Evolutionary conservation across 2,888 invertebrate species (phyloP).

Genomic region (Drosophila histrio): DNA sequence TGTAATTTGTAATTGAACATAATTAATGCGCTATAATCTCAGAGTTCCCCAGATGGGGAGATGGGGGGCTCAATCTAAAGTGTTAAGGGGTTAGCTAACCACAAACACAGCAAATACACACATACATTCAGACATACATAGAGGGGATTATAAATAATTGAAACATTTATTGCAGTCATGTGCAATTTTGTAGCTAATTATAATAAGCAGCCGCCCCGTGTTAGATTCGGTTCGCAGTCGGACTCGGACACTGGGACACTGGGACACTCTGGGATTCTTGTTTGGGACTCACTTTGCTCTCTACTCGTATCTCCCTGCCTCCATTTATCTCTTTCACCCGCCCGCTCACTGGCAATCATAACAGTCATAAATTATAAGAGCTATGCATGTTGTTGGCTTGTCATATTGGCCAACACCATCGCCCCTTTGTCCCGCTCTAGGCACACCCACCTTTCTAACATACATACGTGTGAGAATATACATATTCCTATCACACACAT

Average conservation of each 20-base stretch:
- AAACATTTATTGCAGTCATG: constrained; percentile 77
- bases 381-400: constrained; percentile 31
- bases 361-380: constrained; percentile 69
- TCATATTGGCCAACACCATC: constrained; percentile 9
- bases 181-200: constrained; percentile 76
- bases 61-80: constrained; percentile 3
- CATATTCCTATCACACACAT: constrained; percentile 22
- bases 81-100: constrained; percentile 40
- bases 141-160: constrained; percentile 69
- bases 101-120: constrained; percentile 12
- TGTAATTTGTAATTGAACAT: constrained; percentile 68
- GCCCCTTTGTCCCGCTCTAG: background rate
- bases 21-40: constrained; percentile 70
- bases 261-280: constrained; percentile 1
- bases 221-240: constrained; percentile 4
- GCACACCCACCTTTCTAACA: background rate
- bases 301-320: background rate
- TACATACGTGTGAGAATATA: background rate
- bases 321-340: constrained; percentile 2
- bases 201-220: constrained; percentile 57
- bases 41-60: constrained; percentile 11
- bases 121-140: constrained; percentile 1
- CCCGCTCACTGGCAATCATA: constrained; percentile 44
- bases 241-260: background rate
- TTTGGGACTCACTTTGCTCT: constrained; percentile 1